Evolutionary conservation across 2,113 vertebrate genomes (phyloP).

Genomic region (Rhynchomys soricoides): DNA sequence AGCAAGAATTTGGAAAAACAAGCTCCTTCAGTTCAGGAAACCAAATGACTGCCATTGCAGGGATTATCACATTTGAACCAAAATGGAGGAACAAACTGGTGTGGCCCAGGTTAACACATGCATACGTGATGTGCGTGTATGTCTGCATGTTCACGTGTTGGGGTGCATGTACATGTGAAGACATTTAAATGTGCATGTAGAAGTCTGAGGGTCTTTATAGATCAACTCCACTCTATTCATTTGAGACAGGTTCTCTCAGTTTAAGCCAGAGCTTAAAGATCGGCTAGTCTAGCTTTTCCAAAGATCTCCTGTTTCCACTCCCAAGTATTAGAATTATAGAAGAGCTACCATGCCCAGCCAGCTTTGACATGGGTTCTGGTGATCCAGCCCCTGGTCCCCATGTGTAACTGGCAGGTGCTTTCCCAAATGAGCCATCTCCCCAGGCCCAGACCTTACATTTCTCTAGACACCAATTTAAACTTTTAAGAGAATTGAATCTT

Average conservation of each 20-base stretch:
- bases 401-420: accelerated
- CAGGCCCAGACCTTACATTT: neutral
- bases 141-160: neutral
- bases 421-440: neutral
- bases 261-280: neutral
- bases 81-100: neutral
- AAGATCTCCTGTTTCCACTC: neutral
- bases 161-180: neutral
- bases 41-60: neutral
- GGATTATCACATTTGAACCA: neutral
- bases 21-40: neutral
- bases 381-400: neutral
- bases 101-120: neutral
- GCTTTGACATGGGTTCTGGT: neutral
- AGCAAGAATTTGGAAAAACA: neutral
- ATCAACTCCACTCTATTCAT: neutral
- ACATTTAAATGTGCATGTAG: neutral
- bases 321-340: neutral
- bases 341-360: neutral
- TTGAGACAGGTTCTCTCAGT: neutral
- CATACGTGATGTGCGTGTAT: neutral
- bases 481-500: neutral
- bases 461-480: neutral
- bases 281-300: neutral
- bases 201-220: neutral